A percentile compares a stretch with the other conserved stretches of the same genome.
Evolutionary conservation across 2,888 invertebrate species (phyloP).

Genomic region (Pyrocoelia pectoralis): DNA sequence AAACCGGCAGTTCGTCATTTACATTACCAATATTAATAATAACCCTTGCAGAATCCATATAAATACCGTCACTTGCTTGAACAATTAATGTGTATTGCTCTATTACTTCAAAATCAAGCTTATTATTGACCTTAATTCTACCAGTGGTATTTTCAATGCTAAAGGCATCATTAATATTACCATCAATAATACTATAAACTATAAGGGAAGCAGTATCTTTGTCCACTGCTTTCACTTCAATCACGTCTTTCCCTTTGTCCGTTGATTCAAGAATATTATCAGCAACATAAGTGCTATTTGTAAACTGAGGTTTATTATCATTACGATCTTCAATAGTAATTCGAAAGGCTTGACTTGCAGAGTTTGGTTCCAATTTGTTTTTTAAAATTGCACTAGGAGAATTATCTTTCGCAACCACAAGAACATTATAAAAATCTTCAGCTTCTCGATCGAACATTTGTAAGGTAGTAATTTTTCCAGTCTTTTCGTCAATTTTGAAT

Average conservation of each 20-base stretch:
- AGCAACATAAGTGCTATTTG: constrained; percentile 75
- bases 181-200: constrained; percentile 85
- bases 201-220: constrained; percentile 89
- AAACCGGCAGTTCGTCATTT: constrained; percentile 92
- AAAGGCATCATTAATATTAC: constrained; percentile 88
- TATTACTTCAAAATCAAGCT: constrained; percentile 83
- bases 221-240: constrained; percentile 88
- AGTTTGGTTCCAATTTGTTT: constrained; percentile 73
- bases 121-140: constrained; percentile 80
- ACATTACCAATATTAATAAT: constrained; percentile 87
- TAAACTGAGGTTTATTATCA: constrained; percentile 92
- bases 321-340: constrained; percentile 96
- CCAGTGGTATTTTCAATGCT: constrained; percentile 86
- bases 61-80: constrained; percentile 84
- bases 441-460: constrained; percentile 87
- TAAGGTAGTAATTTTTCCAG: constrained; percentile 87
- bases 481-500: constrained; percentile 85
- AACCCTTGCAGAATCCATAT: constrained; percentile 83
- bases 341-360: constrained; percentile 80
- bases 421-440: constrained; percentile 85
- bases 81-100: constrained; percentile 87
- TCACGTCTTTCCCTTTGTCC: constrained; percentile 82
- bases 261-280: constrained; percentile 83
- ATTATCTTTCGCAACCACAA: constrained; percentile 90
- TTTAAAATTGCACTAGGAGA: constrained; percentile 78